phyloP scores from a whole-genome alignment of 2,888 invertebrate genomes.

The Meganola albula region DNA sequence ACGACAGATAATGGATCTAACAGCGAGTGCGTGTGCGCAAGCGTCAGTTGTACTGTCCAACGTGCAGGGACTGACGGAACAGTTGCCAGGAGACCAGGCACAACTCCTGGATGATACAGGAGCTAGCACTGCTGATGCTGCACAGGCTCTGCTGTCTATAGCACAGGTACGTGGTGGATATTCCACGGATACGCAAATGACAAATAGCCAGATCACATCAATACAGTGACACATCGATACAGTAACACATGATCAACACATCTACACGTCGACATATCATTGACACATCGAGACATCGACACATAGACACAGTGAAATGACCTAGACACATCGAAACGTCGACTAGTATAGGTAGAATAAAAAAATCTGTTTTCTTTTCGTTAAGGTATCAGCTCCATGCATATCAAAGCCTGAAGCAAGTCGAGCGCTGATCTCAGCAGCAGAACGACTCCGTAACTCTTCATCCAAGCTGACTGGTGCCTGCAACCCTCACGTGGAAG shows the following conservation, averaged over 20 bases:
- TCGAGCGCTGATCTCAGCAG: constrained; percentile 19
- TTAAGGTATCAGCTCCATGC: constrained; percentile 22
- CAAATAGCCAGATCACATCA: too few relatives aligned
- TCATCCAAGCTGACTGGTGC: constrained; percentile 23
- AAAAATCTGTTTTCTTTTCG: too few relatives aligned
- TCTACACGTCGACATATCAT: too few relatives aligned
- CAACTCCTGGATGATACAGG: constrained; percentile 33
- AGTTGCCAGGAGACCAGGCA: constrained; percentile 20
- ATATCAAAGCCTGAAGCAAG: constrained; percentile 30
- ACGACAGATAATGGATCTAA: constrained; percentile 28
- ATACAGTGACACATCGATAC: too few relatives aligned
- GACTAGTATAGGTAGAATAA: too few relatives aligned
- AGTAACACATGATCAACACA: too few relatives aligned
- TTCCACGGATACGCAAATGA: too few relatives aligned
- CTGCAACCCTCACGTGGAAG: constrained; percentile 13
- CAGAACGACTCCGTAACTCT: constrained; percentile 22
- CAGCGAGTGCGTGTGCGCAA: constrained; percentile 35
- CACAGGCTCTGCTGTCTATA: constrained; percentile 31
- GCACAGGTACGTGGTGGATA: too few relatives aligned
- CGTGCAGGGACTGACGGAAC: constrained; percentile 33
- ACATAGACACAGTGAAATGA: too few relatives aligned
- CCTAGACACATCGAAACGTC: too few relatives aligned
- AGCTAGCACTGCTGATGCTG: constrained; percentile 28
- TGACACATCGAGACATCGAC: too few relatives aligned
- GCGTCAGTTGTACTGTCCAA: constrained; percentile 34